Evolutionary conservation across 2,113 vertebrate species (phyloP), one percentile per base, ranked within the genome.

Genomic region (Larimichthys crocea): DNA sequence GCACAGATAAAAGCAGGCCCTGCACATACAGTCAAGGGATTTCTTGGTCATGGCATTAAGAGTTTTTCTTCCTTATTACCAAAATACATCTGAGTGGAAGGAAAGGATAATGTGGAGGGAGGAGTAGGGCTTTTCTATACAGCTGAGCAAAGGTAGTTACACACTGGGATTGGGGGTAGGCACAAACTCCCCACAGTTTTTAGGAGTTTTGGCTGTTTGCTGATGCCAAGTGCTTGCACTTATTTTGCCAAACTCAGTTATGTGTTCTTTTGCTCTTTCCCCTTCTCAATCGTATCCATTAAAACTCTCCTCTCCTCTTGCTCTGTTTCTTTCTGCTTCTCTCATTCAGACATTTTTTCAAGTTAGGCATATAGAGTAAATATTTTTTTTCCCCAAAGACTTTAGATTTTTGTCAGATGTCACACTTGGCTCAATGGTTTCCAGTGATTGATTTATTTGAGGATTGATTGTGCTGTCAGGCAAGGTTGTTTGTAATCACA

Each of bases 111-210:
- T 67, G 70, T 77, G 52, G 48, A 77, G 62, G 80, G 76, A 62
- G 56, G 81, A 78, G 76, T 40, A 62, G 68, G 87, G 84, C 40
- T 85, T 83, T 83, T 85, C 85, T 85, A 35, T 71, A 61, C 83
- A 88, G 86, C 79, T 85, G 81, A 82, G 83, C 64, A 86, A 86
- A 90, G 85, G 79, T 81, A 77, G 79, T 86, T 76, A 88, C 74
- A 70, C 87, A 66, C 56, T 44, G 10, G 84, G 72, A 42, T 22
- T 22, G 75, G 48, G 56, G 35, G 50, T 35, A 29, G 29, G 44
- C 59, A 72, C 61, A 64, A 48, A 84, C 75, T 77, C 68, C 62
- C 85, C 70, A 42, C 76, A 29, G 74, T 74, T 89, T 91, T 70
- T 88, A 88, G 42, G 46, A 20, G 76, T 63, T 77, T 72, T 76